Base-by-base conservation (phyloP, 1,140 invertebrate species). In the Hermatobates lingyangjiaoensis region DNA sequence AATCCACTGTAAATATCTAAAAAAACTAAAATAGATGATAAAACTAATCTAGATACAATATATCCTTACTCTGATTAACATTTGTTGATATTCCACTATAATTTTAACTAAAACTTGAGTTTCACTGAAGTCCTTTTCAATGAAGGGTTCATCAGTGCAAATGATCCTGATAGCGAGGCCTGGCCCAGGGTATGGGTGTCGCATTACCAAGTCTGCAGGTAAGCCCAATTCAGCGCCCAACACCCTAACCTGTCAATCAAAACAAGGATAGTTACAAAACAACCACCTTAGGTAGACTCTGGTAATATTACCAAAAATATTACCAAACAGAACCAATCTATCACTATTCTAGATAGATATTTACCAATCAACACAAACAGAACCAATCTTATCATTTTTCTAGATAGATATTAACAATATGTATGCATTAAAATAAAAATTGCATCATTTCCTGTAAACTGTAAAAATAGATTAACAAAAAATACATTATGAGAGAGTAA, bases 171-270 rank as follows among this genome's bases (percentile, higher is more conserved):
- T 93, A 20, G 94, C 91, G 42, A 98, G 71, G 20, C 94, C 94
- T 15, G 86, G 85, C 38, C 90, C 94, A 42, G 95, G 95, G 68
- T 98, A 98, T 20, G 96, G 96, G 70, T 98, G 96, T 52, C 95
- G 75, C 63, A 91, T 78, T 27, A 98, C 87, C 53, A 98, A 66
- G 53, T 84, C 77, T 14, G 74, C 62, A 5, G 91, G 86, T 40
- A 99, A 72, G 0, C 90, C 92, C 49, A 99, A 72, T 66, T 95
- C 87, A 61, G 77, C 71, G 44, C 94, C 96, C 48, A 89, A 64
- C 27, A 72, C 71, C 51, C 85, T 71, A 28, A 69, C 66, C 66
- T 68, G 21, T 23, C 59, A 52, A 21, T 42, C 5, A 49, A 21
- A n/a, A n/a, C n/a, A n/a, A n/a, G n/a, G n/a, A 5, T 3, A 46